Base-by-base conservation (phyloP, 1,140 invertebrate genomes). In the Belonocnema kinseyi region DNA sequence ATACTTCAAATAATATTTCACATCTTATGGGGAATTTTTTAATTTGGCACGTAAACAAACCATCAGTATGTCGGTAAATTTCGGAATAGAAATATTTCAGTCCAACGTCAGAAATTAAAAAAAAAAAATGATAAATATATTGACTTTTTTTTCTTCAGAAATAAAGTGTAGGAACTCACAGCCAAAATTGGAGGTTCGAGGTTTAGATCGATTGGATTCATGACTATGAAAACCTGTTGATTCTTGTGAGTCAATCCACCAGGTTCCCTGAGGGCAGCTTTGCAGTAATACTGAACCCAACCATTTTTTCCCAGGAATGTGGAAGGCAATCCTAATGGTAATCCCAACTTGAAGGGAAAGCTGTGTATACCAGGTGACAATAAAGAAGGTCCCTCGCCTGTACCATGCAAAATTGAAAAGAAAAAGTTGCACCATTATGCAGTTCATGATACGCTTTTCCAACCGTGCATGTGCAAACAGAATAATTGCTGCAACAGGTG, bases 211-310 rank as follows among this genome's bases (percentile, higher is more conserved):
- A 98, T 98, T 1, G 97, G 97, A 90, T 97, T 98, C 97, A 98
- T 98, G 0, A 99, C 97, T 83, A 98, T 98, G 89, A 99, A 98
- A 11, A 98, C 97, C 92, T 98, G 97, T 90, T 98, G 97, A 88
- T 98, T 98, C 91, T 98, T 98, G 88, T 98, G 97, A 5, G 96
- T 96, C 13, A 98, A 91, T 3, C 97, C 97, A 82, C 96, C 97
- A 2, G 96, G 96, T 88, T 98, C 97, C 72, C 97, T 92, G 1
- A 98, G 92, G 2, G 97, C 97, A 8, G 97, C 96, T 90, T 98
- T 98, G 86, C 97, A 98, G 86, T 95, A 98, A 89, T 98, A 99
- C 89, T 98, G 97, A 3, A 99, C 97, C 97, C 97, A 98, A 50
- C 97, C 97, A 86, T 98, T 97, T 85, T 97, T 97, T 3, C 97